phyloP scores from a whole-genome alignment of 2,797 vertebrate genomes.

The Amniataba percoides region DNA sequence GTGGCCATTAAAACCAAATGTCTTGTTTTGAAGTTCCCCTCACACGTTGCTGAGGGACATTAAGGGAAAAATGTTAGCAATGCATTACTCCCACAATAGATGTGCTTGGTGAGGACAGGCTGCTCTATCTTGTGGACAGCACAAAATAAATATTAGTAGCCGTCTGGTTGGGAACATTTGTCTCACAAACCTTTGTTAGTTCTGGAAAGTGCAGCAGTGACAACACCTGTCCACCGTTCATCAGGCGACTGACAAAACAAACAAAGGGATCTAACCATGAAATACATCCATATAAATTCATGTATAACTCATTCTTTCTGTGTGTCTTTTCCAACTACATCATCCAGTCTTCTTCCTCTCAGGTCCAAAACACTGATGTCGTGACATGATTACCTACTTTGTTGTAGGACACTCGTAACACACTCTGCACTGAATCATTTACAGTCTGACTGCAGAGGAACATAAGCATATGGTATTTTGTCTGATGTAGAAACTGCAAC shows the following conservation, averaged over 20 bases:
- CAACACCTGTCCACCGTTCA: slow-evolving; percentile 14
- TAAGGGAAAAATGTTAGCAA: slow-evolving; percentile 41
- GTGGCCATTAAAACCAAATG: slow-evolving; percentile 59
- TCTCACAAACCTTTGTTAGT: slow-evolving; percentile 49
- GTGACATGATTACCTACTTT: slow-evolving; percentile 7
- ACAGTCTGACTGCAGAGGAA: slow-evolving; percentile 3
- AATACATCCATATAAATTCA: slow-evolving; percentile 16
- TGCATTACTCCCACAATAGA: slow-evolving; percentile 47
- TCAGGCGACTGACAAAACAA: slow-evolving; percentile 14
- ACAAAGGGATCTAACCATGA: slow-evolving; percentile 6
- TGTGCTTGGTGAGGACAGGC: slow-evolving; percentile 48
- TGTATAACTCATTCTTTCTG: background rate
- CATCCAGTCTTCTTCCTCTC: background rate
- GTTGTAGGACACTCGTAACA: background rate
- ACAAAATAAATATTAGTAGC: slow-evolving; percentile 50
- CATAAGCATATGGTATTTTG: slow-evolving; percentile 2
- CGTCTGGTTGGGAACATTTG: slow-evolving; percentile 37
- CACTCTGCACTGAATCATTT: background rate
- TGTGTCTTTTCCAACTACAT: background rate
- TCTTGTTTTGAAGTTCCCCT: slow-evolving; percentile 49
- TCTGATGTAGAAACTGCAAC: background rate
- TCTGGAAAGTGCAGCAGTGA: slow-evolving; percentile 33
- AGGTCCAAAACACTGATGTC: background rate
- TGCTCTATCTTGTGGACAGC: slow-evolving; percentile 60
- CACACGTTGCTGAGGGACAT: slow-evolving; percentile 45